A percentile compares a stretch with the other conserved stretches of the same genome.
These are phyloP conservation scores for Thomomys bottae DNA, from an alignment of 2,113 vertebrate species.

Conservation along the genomic window DNA sequence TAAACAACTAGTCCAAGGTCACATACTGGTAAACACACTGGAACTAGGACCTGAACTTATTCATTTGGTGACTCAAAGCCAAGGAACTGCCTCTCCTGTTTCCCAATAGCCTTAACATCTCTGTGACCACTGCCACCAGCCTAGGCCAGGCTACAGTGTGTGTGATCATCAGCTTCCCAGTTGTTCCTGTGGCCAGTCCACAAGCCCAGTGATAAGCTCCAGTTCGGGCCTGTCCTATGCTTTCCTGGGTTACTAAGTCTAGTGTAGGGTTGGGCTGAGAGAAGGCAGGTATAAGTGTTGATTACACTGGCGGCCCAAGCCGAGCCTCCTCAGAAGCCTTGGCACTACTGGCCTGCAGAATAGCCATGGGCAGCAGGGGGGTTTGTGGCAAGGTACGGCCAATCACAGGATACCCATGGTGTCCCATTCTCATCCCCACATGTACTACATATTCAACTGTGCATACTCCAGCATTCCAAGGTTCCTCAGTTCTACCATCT, in stretches of 20 bases:
- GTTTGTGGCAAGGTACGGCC: background rate
- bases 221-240: background rate
- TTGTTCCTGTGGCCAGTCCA: background rate
- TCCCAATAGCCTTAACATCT: background rate
- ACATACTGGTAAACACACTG: background rate
- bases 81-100: background rate
- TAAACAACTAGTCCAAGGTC: background rate
- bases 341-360: background rate
- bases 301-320: background rate
- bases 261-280: background rate
- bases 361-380: background rate
- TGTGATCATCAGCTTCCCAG: background rate
- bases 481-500: background rate
- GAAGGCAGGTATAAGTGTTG: background rate
- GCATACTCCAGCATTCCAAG: too few relatives aligned
- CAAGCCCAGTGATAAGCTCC: background rate
- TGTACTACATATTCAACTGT: background rate
- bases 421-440: background rate
- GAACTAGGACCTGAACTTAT: background rate
- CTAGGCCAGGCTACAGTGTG: background rate
- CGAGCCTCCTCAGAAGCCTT: background rate
- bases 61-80: background rate
- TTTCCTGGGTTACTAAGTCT: constrained; percentile 11
- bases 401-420: background rate
- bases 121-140: background rate